A percentile compares a stretch with the other conserved stretches of the same genome.
phyloP scores from a whole-genome alignment of 2,888 invertebrate species.

The Rhimphoctona megacephalus region DNA sequence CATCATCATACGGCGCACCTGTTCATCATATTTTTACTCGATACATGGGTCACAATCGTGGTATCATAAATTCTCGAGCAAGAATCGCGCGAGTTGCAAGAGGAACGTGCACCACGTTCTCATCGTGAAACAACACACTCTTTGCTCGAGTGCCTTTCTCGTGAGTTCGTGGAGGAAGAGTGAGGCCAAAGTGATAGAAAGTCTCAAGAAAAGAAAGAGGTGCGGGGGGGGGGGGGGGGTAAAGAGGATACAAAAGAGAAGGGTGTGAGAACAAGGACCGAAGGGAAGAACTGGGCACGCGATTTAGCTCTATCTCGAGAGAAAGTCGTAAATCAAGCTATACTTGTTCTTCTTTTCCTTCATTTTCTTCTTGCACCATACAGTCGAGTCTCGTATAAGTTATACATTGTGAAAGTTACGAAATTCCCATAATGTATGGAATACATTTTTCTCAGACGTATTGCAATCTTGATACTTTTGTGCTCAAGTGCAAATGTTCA shows the following conservation, averaged over 20 bases:
- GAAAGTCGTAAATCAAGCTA: conserved; percentile 76
- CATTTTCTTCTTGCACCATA: conserved; percentile 38
- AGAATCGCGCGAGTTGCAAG: conserved; percentile 41
- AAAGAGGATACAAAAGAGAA: conserved; percentile 48
- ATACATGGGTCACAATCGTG: conserved; percentile 62
- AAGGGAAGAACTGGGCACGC: conserved; percentile 60
- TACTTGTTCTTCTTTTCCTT: conserved; percentile 56
- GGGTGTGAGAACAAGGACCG: conserved; percentile 55
- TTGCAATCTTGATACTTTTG: conserved; percentile 11
- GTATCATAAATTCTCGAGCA: conserved; percentile 56
- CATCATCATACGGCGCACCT: conserved; percentile 63
- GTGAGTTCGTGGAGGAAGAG: conserved; percentile 39
- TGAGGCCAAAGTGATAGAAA: conserved; percentile 23
- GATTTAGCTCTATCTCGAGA: conserved; percentile 57
- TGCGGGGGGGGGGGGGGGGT: conserved; percentile 33
- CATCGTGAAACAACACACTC: conserved; percentile 59
- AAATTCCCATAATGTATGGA: conserved; percentile 22
- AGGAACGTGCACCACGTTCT: conserved; percentile 62
- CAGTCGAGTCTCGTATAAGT: conserved; percentile 46
- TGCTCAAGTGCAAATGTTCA: neutral
- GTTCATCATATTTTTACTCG: conserved; percentile 64
- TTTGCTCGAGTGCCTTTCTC: conserved; percentile 46
- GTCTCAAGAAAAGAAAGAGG: conserved; percentile 32
- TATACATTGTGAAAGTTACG: conserved; percentile 19
- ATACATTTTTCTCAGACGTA: conserved; percentile 1